phyloP scores from a whole-genome alignment of 1,140 invertebrate genomes.

The Holcopasites calliopsidis region DNA sequence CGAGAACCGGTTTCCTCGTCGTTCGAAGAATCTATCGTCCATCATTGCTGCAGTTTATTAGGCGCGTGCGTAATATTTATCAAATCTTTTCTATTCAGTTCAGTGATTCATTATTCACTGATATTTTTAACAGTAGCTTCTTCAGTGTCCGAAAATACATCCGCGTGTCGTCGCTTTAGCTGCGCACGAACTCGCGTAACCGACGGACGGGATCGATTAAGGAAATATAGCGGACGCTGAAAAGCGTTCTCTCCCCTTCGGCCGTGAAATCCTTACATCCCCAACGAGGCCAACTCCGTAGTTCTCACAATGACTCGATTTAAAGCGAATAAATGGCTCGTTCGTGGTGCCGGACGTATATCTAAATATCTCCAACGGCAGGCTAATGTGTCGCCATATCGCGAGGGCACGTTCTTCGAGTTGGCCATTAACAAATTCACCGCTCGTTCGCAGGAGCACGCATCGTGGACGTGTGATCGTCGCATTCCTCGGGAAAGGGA shows the following conservation, averaged over 20 bases:
- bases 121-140: no score
- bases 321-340: conserved; percentile 16
- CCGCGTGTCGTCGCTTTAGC: no score
- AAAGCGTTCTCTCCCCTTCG: not conserved
- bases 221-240: not conserved
- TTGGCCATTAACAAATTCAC: conserved; percentile 37
- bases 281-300: not conserved
- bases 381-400: conserved; percentile 55
- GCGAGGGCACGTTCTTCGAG: conserved; percentile 46
- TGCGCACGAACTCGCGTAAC: not conserved
- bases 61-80: not conserved
- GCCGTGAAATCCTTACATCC: conserved; percentile 6
- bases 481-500: conserved; percentile 25
- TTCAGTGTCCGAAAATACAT: no score
- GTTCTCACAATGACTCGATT: conserved; percentile 6
- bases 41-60: conserved; percentile 37
- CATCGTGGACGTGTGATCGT: not conserved
- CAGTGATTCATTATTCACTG: no score
- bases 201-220: not conserved
- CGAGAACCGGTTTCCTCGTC: conserved; percentile 40
- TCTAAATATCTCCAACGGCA: conserved; percentile 41
- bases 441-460: conserved; percentile 18
- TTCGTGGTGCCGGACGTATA: conserved; percentile 16
- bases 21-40: conserved; percentile 41
- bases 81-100: no score